Evolutionary conservation across 1,140 invertebrate species (phyloP).

Genomic region (Pseudomyrmex flavicornis): DNA sequence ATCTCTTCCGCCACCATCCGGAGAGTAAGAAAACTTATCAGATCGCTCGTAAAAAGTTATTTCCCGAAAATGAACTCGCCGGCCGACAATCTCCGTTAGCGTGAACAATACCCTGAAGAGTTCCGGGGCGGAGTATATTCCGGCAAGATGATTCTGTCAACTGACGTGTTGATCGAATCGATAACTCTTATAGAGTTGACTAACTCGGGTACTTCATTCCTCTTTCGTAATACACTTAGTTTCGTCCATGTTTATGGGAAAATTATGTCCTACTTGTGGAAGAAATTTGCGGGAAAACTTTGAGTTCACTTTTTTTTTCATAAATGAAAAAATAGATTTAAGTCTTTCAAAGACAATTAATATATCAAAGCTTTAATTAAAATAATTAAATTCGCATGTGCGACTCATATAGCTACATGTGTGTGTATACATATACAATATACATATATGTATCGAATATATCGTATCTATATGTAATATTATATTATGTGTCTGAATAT

Average conservation of each 20-base stretch:
- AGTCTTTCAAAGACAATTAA: not conserved
- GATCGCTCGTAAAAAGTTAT: slow-evolving; percentile 74
- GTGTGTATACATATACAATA: too few species aligned
- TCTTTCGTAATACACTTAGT: slow-evolving; percentile 5
- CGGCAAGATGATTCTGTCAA: slow-evolving; percentile 54
- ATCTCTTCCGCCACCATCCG: slow-evolving; percentile 54
- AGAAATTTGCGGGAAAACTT: not conserved
- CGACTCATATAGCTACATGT: not conserved
- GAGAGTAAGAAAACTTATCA: slow-evolving; percentile 67
- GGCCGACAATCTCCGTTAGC: slow-evolving; percentile 38
- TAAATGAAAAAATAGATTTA: not conserved
- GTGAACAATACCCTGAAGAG: slow-evolving; percentile 61
- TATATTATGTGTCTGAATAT: too few species aligned
- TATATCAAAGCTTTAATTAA: not conserved
- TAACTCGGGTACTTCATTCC: slow-evolving; percentile 25
- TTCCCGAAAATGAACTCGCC: slow-evolving; percentile 73
- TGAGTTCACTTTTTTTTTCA: too few species aligned
- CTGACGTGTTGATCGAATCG: slow-evolving; percentile 49
- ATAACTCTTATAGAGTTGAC: slow-evolving; percentile 52
- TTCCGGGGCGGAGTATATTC: slow-evolving; percentile 16
- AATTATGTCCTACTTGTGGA: not conserved
- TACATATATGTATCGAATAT: too few species aligned
- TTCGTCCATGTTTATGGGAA: not conserved
- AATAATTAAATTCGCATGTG: too few species aligned
- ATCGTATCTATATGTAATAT: too few species aligned